Conservation (phyloP, 2,113 vertebrate species). For the human (Homo sapiens) region DNA sequence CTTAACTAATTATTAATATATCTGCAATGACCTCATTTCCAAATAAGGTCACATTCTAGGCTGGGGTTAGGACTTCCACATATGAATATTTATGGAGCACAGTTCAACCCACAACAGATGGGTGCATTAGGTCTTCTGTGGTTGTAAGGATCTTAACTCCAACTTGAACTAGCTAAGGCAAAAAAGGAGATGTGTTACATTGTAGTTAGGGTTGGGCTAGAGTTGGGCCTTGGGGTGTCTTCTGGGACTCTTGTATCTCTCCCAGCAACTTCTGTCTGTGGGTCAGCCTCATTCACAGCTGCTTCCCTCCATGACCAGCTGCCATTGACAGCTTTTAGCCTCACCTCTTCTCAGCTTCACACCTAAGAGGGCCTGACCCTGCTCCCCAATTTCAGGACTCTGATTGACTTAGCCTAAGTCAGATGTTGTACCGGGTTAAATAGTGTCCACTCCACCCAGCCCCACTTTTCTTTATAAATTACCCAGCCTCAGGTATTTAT, state of each 20-base stretch:
- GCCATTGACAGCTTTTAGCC: neutral
- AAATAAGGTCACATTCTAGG: neutral
- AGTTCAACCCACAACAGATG: neutral
- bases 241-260: neutral
- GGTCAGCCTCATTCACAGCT: neutral
- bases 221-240: neutral
- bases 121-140: neutral
- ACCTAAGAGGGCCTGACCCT: neutral
- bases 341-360: neutral
- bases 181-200: neutral
- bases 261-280: neutral
- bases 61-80: neutral
- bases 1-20: neutral
- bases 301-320: neutral
- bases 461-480: no score
- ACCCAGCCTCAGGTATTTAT: no score
- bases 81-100: neutral
- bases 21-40: neutral
- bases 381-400: neutral
- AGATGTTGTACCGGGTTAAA: neutral
- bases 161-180: neutral
- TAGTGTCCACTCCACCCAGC: rapidly evolving
- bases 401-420: neutral
- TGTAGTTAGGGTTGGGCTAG: neutral
- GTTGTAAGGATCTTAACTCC: neutral